Evolutionary conservation across 2,888 invertebrate species (phyloP).

Genomic region (Nephrotoma guestfalica): DNA sequence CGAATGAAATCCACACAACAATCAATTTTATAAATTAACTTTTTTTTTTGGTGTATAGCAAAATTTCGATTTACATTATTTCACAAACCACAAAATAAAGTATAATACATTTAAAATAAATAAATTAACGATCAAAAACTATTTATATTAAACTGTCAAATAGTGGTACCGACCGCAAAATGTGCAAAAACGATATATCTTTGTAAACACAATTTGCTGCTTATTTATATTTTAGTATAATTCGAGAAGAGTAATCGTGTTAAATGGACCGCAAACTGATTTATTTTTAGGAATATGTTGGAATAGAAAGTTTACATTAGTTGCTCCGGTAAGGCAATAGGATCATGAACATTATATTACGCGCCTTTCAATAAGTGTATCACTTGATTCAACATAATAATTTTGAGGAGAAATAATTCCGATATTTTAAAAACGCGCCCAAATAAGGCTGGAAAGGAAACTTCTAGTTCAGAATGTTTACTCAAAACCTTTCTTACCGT

Average conservation of each 20-base stretch:
- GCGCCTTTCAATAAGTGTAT: no score
- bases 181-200: background rate
- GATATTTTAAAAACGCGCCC: no score
- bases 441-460: no score
- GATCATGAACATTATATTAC: no score
- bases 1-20: background rate
- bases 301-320: no score
- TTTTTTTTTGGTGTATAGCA: background rate
- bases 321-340: no score
- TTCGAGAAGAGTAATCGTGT: background rate
- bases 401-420: no score
- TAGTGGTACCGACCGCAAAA: background rate
- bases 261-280: background rate
- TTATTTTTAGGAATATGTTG: background rate
- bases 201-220: background rate
- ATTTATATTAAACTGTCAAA: background rate
- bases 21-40: background rate
- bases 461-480: no score
- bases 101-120: background rate
- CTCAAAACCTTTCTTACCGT: no score
- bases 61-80: background rate
- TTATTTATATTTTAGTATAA: background rate
- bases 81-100: background rate
- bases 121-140: background rate
- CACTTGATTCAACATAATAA: no score